These are phyloP conservation scores for Acrocera orbiculus DNA, from an alignment of 2,888 invertebrate species.

Conservation along the genomic window DNA sequence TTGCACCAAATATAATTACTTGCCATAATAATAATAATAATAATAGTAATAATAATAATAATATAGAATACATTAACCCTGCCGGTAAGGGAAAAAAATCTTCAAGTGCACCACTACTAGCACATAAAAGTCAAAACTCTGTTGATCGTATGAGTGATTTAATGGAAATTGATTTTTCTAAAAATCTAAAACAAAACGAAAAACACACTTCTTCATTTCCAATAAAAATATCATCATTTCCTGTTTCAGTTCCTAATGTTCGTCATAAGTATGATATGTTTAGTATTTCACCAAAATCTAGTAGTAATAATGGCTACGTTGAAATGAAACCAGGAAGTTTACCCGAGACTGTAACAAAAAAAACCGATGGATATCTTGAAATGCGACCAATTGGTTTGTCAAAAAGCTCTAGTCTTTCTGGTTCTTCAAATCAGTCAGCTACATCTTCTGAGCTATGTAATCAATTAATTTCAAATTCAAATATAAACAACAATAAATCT, in stretches of 20 bases:
- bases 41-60: constrained; percentile 10
- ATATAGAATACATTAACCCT: no score
- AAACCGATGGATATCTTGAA: constrained; percentile 26
- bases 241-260: constrained; percentile 11
- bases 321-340: constrained; percentile 38
- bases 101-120: constrained; percentile 49
- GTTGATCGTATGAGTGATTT: constrained; percentile 55
- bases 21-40: constrained; percentile 16
- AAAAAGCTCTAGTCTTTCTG: constrained; percentile 15
- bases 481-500: no score
- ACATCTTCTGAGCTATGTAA: no score
- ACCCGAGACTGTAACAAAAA: constrained; percentile 6
- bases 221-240: constrained; percentile 9
- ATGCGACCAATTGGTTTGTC: constrained; percentile 27
- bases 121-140: constrained; percentile 33
- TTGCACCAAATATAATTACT: constrained; percentile 18
- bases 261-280: background rate
- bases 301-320: constrained; percentile 34
- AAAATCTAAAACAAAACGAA: constrained; percentile 16
- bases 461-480: no score
- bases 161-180: constrained; percentile 64
- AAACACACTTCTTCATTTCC: constrained; percentile 5
- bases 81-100: constrained; percentile 35
- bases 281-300: constrained; percentile 3
- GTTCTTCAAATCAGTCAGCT: constrained; percentile 14